Base-by-base conservation (phyloP, 2,113 vertebrate genomes). In the Martes martes region DNA sequence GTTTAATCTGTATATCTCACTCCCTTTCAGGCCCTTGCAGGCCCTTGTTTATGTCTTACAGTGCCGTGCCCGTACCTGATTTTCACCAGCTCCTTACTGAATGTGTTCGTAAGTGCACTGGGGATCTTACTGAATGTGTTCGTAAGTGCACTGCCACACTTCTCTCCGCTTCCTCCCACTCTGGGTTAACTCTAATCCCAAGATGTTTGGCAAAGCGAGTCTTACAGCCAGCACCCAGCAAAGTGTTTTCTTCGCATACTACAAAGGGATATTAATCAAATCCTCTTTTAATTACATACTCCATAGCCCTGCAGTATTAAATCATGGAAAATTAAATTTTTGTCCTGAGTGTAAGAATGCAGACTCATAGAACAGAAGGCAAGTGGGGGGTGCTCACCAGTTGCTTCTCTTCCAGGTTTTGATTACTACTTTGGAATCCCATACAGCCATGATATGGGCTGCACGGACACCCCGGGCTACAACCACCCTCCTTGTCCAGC, bases 381-480 rank as follows among this genome's bases (percentile, higher is more conserved):
- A 11, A 1, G 45, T 59, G 31, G 26, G 81, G 81, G 33, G 11
- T 0, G 0, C 97, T 95, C 4, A 98, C 78, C 2, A 0, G 14
- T 59, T 0, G 0, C 36, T 96, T 74, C 19, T 71, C 8, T 97
- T 91, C n/a, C 98, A 99, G 99, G 99, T n/a, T 99, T 99, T 0
- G 99, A 99, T 90, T 99, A 99, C 98, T 99, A 99, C 98, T 98
- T 99, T 0, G 99, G 99, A 36, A 99, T 99, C 88, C 99, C 99
- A 2, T 99, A 99, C 96, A 99, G 99, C 97, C 99, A 99, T 1
- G 99, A 99, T 92, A 99, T 99, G 99, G 99, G 99, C 97, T 99
- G 99, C 91, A 99, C 99, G 0, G 99, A 99, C 76, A 96, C 10
- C 33, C 99, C 99, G 0, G 99, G 99, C 45, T 99, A 99, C 92